A percentile compares a stretch with the other conserved stretches of the same genome.
Evolutionary conservation across 1,140 invertebrate genomes (phyloP).

Genomic region (Procambarus clarkii): DNA sequence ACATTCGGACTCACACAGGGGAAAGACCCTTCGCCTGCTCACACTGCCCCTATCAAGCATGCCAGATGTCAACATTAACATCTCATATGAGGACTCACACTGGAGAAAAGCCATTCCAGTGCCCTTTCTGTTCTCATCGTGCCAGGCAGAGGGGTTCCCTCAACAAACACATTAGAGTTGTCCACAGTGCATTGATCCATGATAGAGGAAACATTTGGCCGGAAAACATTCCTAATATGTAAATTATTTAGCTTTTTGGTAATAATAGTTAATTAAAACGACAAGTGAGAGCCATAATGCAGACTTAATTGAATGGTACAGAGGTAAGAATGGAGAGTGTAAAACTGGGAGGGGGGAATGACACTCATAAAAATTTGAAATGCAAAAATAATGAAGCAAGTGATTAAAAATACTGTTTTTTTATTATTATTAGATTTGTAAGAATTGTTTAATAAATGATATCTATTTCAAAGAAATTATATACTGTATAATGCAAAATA

Average conservation of each 20-base stretch:
- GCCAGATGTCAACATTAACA: slow-evolving; percentile 57
- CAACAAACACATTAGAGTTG: slow-evolving; percentile 79
- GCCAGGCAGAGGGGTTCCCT: slow-evolving; percentile 79
- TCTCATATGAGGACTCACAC: slow-evolving; percentile 58
- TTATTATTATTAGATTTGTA: no score
- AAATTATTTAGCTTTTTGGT: neutral
- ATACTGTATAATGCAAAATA: no score
- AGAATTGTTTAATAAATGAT: no score
- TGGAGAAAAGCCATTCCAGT: slow-evolving; percentile 50
- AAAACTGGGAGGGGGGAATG: neutral
- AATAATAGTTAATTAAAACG: no score
- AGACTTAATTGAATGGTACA: neutral
- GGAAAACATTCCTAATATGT: slow-evolving; percentile 1
- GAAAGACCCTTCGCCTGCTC: slow-evolving; percentile 55
- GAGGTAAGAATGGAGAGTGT: neutral
- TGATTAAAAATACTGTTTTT: no score
- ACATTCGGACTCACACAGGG: slow-evolving; percentile 52
- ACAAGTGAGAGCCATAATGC: neutral
- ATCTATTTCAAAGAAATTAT: no score
- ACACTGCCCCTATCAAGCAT: slow-evolving; percentile 60
- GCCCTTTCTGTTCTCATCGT: slow-evolving; percentile 76
- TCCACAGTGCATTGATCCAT: slow-evolving; percentile 26
- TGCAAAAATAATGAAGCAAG: no score
- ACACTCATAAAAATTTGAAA: no score
- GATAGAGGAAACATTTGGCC: neutral